These are phyloP conservation scores for Heliconius hewitsoni DNA, from an alignment of 1,140 invertebrate genomes.

Conservation along the genomic window DNA sequence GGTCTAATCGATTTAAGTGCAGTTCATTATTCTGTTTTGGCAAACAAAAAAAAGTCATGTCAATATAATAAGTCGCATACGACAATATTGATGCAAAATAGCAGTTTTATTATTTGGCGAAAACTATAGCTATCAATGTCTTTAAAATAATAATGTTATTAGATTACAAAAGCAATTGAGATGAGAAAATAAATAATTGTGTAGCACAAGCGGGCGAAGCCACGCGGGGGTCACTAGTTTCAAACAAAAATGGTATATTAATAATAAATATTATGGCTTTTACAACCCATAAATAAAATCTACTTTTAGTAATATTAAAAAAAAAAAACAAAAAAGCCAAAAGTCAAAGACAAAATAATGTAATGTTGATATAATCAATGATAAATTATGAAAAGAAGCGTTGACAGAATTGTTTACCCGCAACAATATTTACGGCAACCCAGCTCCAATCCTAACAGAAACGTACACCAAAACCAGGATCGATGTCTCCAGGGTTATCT, in stretches of 20 bases:
- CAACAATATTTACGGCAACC: slow-evolving; percentile 30
- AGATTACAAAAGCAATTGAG: too few relatives aligned
- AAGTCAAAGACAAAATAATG: background rate
- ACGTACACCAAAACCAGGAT: slow-evolving; percentile 33
- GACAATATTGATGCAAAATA: too few relatives aligned
- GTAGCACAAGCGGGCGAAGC: too few relatives aligned
- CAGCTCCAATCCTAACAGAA: slow-evolving; percentile 22
- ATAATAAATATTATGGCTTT: background rate
- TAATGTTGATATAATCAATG: slow-evolving; percentile 19
- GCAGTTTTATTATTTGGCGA: too few relatives aligned
- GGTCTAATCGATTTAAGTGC: too few relatives aligned
- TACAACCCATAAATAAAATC: background rate
- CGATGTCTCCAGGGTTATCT: slow-evolving; percentile 44
- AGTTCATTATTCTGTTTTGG: too few relatives aligned
- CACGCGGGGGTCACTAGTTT: background rate
- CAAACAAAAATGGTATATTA: background rate
- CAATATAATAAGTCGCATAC: too few relatives aligned
- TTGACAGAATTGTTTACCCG: slow-evolving; percentile 34
- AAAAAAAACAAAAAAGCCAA: background rate
- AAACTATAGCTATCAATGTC: too few relatives aligned
- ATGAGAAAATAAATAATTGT: too few relatives aligned
- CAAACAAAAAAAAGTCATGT: too few relatives aligned
- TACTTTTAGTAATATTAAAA: background rate
- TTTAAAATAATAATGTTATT: too few relatives aligned
- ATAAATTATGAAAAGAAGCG: slow-evolving; percentile 26